Percentiles rank a stretch among this genome's conserved stretches.
Evolutionary conservation across 1,140 invertebrate species (phyloP).

Genomic region (Homarus americanus): DNA sequence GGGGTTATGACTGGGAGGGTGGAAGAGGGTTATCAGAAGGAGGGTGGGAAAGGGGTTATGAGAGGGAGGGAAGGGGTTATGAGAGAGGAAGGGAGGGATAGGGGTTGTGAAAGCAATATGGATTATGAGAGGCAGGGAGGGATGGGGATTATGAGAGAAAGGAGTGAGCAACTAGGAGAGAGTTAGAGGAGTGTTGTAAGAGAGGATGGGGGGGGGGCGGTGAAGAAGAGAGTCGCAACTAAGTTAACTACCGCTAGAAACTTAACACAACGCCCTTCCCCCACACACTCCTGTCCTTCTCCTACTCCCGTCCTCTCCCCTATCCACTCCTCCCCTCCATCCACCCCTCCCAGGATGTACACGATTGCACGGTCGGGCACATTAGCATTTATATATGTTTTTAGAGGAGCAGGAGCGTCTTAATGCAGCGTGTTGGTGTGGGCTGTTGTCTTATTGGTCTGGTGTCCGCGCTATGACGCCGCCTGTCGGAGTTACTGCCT

Average conservation of each 20-base stretch:
- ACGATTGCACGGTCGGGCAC: background rate
- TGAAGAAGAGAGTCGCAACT: background rate
- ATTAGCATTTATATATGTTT: slow-evolving; percentile 18
- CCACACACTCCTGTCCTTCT: background rate
- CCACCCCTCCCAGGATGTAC: background rate
- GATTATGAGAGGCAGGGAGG: background rate
- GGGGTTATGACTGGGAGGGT: background rate
- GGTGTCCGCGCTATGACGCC: background rate
- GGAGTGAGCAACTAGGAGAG: background rate
- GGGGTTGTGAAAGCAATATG: background rate
- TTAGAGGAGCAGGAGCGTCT: background rate
- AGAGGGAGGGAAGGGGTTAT: background rate
- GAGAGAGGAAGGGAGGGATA: no score
- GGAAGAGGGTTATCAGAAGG: background rate
- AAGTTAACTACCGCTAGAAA: background rate
- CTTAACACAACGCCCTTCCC: background rate
- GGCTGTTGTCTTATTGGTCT: background rate
- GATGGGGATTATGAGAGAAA: background rate
- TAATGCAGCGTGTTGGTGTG: background rate
- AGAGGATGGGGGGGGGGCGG: background rate
- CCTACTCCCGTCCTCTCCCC: background rate
- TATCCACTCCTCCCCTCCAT: background rate
- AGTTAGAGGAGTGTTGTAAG: no score
- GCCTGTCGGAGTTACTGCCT: background rate
- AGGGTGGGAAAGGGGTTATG: no score